Evolutionary conservation across 2,797 vertebrate genomes (phyloP).

Genomic region (Phalloptychus januarius): DNA sequence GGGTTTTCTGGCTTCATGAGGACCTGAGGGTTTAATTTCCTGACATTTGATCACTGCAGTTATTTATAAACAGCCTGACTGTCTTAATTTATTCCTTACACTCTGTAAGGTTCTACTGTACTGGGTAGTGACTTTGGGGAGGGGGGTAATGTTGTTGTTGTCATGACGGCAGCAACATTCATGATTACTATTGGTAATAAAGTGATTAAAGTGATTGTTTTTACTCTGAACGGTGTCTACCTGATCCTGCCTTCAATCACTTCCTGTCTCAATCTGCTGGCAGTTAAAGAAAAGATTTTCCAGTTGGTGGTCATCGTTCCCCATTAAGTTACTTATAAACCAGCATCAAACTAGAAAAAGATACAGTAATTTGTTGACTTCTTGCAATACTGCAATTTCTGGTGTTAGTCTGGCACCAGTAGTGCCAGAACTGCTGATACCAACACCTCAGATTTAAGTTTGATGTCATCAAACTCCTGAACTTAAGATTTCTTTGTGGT

Average conservation of each 20-base stretch:
- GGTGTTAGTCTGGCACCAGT: neutral
- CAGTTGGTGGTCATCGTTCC: too few species aligned
- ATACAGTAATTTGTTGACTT: too few species aligned
- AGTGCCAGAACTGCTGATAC: neutral
- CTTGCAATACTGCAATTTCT: neutral
- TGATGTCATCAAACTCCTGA: neutral
- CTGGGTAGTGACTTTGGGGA: neutral
- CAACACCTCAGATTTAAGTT: neutral
- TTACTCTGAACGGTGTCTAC: neutral
- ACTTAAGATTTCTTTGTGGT: neutral
- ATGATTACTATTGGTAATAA: neutral
- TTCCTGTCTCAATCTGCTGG: neutral
- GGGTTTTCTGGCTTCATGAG: neutral
- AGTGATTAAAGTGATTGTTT: constrained; percentile 3
- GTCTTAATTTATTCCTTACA: neutral
- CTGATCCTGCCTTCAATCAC: neutral
- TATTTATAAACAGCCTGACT: neutral
- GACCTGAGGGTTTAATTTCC: neutral
- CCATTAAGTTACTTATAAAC: too few species aligned
- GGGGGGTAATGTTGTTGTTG: neutral
- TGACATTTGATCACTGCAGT: neutral
- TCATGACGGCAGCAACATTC: neutral
- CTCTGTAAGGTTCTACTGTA: neutral
- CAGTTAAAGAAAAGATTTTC: too few species aligned
- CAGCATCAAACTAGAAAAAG: too few species aligned